Base-by-base conservation (phyloP, 2,113 vertebrate genomes). In the western clawed frog (Xenopus tropicalis) region DNA sequence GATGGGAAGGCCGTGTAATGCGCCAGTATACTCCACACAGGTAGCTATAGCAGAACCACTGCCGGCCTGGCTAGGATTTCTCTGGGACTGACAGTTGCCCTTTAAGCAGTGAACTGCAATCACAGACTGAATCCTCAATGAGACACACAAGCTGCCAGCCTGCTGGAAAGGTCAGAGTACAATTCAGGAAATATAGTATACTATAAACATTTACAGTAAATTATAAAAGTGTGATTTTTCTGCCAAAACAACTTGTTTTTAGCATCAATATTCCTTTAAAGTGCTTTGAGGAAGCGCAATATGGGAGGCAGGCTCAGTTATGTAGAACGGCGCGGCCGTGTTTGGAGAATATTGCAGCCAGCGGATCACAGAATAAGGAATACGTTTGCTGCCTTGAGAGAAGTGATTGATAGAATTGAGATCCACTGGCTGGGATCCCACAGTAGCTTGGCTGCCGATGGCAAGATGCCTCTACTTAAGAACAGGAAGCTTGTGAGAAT, bases 131-230 rank as follows among this genome's bases (percentile, higher is more conserved):
- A 54, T 54, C 52, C 17, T 20, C 52, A 54, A 54, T 9, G 16
- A 54, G 52, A n/a, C 52, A 54, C 52, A 54, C 52, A 54, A n/a
- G 19, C 19, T 20, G 52, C 8, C 16, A 54, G 52, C 4, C 8
- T 17, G 16, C 19, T 17, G 52, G 19, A 54, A 54, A n/a, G 52
- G 16, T 54, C 16, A 54, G 52, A 54, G 19, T 54, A 54, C 52
- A 54, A 54, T 20, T 54, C 52, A 54, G n/a, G 19, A 17, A 54
- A 54, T 54, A 54, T n/a, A 20, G 19, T 54, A 10, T n/a, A 54
- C 52, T 54, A 54, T 54, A 54, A 54, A 54, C 14, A 54, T 54
- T 54, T 54, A 54, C 17, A 54, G 52, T 54, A 20, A 54, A 54
- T 54, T 54, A 8, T 48, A 48, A 20, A 54, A 1, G 19, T 54